Percentiles rank a stretch among this genome's conserved stretches.
These are phyloP conservation scores for Galeopterus variegatus DNA, from an alignment of 2,113 vertebrate species.

Conservation along the genomic window DNA sequence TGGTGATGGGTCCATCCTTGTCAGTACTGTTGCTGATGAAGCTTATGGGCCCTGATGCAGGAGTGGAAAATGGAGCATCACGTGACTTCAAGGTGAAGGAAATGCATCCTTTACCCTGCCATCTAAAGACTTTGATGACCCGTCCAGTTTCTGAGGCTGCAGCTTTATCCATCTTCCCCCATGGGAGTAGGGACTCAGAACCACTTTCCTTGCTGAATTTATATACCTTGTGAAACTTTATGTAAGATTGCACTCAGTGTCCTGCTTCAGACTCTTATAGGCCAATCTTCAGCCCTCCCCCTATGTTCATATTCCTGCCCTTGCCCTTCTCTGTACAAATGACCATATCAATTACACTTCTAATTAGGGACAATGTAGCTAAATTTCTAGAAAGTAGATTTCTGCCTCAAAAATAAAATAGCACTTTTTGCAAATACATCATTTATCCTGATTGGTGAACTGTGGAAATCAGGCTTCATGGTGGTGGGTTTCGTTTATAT, in stretches of 20 bases:
- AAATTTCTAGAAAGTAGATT: slow-evolving; percentile 63
- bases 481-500: not conserved
- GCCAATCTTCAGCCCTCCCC: not conserved
- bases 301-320: rapidly evolving
- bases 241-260: not conserved
- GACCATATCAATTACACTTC: slow-evolving; percentile 32
- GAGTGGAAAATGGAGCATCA: not conserved
- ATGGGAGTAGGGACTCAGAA: not conserved
- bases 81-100: not conserved
- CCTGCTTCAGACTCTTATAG: not conserved
- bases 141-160: not conserved
- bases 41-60: too few relatives aligned
- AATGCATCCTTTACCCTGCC: not conserved
- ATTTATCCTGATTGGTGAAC: slow-evolving; percentile 60
- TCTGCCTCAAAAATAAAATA: slow-evolving; percentile 42
- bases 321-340: not conserved
- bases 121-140: not conserved
- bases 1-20: not conserved
- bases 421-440: slow-evolving; percentile 54
- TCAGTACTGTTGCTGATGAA: not conserved
- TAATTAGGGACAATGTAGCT: slow-evolving; percentile 25
- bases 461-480: not conserved
- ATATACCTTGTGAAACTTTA: not conserved
- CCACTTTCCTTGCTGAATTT: not conserved
- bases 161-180: not conserved